Percentiles rank a stretch among this genome's conserved stretches.
Evolutionary conservation across 2,888 invertebrate species (phyloP).

Genomic region (Doris montereyensis): DNA sequence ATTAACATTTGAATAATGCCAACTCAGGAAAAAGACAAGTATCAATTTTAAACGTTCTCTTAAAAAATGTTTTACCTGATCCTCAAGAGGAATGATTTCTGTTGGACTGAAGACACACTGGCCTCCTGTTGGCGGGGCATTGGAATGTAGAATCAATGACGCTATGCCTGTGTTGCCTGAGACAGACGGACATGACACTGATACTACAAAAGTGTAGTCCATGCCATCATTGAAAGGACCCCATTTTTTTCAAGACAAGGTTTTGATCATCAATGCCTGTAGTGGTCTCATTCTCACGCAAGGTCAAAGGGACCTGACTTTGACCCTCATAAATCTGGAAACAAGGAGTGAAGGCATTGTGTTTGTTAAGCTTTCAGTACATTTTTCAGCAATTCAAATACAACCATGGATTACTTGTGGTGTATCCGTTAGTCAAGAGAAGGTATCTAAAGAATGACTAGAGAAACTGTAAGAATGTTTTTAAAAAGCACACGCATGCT

Average conservation of each 20-base stretch:
- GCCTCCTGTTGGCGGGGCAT: slow-evolving; percentile 48
- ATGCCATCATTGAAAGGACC: slow-evolving; percentile 40
- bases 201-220: slow-evolving; percentile 50
- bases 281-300: slow-evolving; percentile 40
- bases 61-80: no score
- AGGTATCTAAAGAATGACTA: no score
- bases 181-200: slow-evolving; percentile 32
- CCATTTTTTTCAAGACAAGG: slow-evolving; percentile 50
- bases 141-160: slow-evolving; percentile 44
- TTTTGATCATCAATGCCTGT: slow-evolving; percentile 46
- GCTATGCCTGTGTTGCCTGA: slow-evolving; percentile 42
- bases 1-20: no score
- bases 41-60: no score
- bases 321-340: slow-evolving; percentile 31
- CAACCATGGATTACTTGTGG: no score
- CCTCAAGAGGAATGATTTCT: slow-evolving; percentile 45
- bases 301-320: slow-evolving; percentile 9
- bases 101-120: slow-evolving; percentile 44
- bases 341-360: not conserved
- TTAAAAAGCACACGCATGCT: no score
- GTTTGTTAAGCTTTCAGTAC: no score
- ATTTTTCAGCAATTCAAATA: no score
- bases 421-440: no score
- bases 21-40: no score
- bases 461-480: no score